These are phyloP conservation scores for Eupithecia tripunctaria DNA, from an alignment of 2,888 invertebrate genomes.

Conservation along the genomic window DNA sequence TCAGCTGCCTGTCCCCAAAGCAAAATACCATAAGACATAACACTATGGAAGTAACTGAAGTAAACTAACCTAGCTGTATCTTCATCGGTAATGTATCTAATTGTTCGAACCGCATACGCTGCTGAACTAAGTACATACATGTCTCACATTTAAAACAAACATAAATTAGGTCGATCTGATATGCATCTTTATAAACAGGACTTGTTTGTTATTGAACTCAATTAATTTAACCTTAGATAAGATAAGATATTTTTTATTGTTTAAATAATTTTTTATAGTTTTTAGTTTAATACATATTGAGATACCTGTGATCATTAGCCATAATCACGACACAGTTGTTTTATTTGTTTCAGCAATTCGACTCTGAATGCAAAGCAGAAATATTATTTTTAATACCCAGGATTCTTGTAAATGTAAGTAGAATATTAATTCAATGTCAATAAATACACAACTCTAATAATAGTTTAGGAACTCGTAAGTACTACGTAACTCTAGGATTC, in stretches of 20 bases:
- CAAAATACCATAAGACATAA: too few species aligned
- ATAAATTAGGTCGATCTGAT: neutral
- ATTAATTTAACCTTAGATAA: neutral
- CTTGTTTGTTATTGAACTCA: neutral
- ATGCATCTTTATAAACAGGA: neutral
- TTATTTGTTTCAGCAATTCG: slow-evolving; percentile 88
- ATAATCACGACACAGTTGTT: neutral
- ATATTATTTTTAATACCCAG: slow-evolving; percentile 90
- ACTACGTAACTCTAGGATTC: slow-evolving; percentile 73
- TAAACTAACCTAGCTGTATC: too few species aligned
- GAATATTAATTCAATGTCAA: neutral
- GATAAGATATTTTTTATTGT: neutral
- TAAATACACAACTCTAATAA: too few species aligned
- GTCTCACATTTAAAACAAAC: too few species aligned
- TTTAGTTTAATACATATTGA: neutral
- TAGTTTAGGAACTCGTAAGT: neutral
- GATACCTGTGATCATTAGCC: neutral
- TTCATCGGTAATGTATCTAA: too few species aligned
- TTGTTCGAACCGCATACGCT: too few species aligned
- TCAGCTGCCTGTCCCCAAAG: too few species aligned
- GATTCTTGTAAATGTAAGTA: slow-evolving; percentile 90
- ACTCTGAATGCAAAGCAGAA: slow-evolving; percentile 90
- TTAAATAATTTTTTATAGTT: neutral
- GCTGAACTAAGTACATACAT: neutral
- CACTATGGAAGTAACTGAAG: too few species aligned